Evolutionary conservation across 2,113 vertebrate species (phyloP).

Genomic region (Okapia johnstoni): DNA sequence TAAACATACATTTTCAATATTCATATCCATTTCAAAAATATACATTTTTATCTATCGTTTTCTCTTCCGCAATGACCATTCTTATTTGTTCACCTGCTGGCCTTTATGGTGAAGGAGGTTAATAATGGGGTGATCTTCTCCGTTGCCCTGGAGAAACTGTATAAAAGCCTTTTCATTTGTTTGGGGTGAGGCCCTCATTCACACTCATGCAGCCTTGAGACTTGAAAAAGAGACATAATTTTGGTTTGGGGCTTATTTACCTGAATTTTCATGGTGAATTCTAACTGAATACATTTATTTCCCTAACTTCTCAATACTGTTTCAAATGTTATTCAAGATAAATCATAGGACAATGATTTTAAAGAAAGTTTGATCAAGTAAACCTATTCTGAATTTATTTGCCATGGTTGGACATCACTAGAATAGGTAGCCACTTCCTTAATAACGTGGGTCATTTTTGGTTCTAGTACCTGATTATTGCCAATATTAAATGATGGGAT

Average conservation of each 20-base stretch:
- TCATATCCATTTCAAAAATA: not conserved
- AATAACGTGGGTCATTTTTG: conserved; percentile 46
- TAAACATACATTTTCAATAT: not conserved
- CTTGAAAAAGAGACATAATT: not conserved
- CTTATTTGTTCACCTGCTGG: not conserved
- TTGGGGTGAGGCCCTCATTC: not conserved
- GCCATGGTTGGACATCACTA: not conserved
- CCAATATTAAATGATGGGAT: not conserved
- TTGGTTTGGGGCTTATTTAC: not conserved
- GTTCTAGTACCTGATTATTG: conserved; percentile 8
- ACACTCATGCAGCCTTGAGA: not conserved
- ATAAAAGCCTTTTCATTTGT: not conserved
- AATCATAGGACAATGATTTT: not conserved
- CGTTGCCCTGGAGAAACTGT: not conserved
- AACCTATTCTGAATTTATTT: not conserved
- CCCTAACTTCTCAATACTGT: not conserved
- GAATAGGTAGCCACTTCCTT: conserved; percentile 47
- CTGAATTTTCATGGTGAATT: not conserved
- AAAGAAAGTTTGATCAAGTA: not conserved
- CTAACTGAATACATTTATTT: not conserved
- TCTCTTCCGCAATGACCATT: not conserved
- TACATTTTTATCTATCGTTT: not conserved
- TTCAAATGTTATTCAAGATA: not conserved
- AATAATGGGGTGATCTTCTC: not conserved
- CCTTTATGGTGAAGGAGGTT: not conserved